These are phyloP conservation scores for Hemibagrus wyckioides DNA, from an alignment of 2,113 vertebrate species.

Conservation along the genomic window DNA sequence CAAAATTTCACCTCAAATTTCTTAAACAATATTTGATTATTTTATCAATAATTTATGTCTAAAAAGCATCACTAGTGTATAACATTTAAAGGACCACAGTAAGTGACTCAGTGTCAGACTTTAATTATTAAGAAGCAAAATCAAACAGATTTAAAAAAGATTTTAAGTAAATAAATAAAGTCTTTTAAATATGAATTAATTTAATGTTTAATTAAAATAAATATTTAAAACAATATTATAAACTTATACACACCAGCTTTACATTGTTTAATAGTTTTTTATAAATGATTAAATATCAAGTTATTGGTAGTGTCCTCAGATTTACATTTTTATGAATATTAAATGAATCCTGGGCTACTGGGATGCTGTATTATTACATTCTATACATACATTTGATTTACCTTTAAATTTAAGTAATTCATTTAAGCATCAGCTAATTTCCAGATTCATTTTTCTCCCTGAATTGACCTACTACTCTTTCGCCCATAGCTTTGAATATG, in stretches of 20 bases:
- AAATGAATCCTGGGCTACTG: not conserved
- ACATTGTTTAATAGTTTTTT: not conserved
- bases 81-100: too few relatives aligned
- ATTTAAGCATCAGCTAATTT: not conserved
- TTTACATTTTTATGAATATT: not conserved
- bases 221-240: not conserved
- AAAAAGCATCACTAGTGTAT: too few relatives aligned
- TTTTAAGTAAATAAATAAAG: not conserved
- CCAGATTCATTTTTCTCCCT: not conserved
- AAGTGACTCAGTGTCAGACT: too few relatives aligned
- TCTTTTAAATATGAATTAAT: too few relatives aligned
- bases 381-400: not conserved
- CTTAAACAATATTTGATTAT: not conserved
- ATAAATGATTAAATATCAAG: not conserved
- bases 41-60: not conserved
- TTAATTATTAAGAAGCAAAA: too few relatives aligned
- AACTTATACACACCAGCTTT: not conserved
- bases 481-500: not conserved
- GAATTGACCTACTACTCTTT: not conserved
- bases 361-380: not conserved
- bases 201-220: not conserved
- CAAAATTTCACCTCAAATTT: not conserved
- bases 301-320: not conserved
- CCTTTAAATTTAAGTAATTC: not conserved
- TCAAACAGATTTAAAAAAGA: not conserved